Percentiles rank a stretch among this genome's conserved stretches.
These are phyloP conservation scores for Diplogasteroides magnus DNA, from an alignment of 1,140 invertebrate species.

Conservation along the genomic window DNA sequence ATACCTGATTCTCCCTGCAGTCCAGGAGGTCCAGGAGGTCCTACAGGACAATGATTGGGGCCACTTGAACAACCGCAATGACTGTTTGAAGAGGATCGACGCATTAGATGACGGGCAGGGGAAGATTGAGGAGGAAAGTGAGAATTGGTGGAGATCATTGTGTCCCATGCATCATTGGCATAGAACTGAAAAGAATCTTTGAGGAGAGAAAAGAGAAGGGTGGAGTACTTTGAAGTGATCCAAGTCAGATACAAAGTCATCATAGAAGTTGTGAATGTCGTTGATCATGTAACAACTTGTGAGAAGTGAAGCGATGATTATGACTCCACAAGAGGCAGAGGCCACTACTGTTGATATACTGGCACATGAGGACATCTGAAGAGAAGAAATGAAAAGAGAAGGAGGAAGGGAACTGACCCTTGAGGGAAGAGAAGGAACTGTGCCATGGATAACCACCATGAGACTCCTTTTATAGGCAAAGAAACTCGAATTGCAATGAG, in stretches of 20 bases:
- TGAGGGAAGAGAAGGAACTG: too few species aligned
- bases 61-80: not conserved
- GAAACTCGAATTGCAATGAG: too few species aligned
- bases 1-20: not conserved
- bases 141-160: not conserved
- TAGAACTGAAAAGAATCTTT: not conserved
- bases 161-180: not conserved
- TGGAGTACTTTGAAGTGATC: not conserved
- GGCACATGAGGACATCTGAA: too few species aligned
- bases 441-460: too few species aligned
- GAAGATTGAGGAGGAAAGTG: too few species aligned
- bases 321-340: too few species aligned
- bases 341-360: too few species aligned
- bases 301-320: too few species aligned
- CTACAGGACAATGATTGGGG: slow-evolving; percentile 8
- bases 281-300: not conserved
- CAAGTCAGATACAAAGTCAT: not conserved
- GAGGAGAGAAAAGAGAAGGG: not conserved
- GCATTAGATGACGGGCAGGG: too few species aligned
- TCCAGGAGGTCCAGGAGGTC: slow-evolving; percentile 5
- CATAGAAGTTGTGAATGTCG: not conserved
- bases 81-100: not conserved
- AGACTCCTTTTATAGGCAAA: too few species aligned
- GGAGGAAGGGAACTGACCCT: too few species aligned
- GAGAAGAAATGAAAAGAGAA: too few species aligned